Conservation (phyloP, 1,140 invertebrate genomes). For the Odontomachus brunneus region DNA sequence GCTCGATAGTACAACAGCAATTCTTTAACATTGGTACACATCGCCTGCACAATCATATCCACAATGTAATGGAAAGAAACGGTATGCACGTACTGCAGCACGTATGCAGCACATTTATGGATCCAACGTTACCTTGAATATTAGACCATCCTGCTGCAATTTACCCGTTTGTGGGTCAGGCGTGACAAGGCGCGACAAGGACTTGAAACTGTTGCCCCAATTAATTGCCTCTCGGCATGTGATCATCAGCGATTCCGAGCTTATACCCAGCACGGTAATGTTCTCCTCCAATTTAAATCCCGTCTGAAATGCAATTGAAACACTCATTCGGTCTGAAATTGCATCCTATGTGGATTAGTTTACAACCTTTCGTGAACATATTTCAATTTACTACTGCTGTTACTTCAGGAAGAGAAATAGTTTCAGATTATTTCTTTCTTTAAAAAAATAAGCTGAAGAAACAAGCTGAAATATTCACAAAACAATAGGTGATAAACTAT, state of each 20-base stretch:
- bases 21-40: conserved; percentile 86
- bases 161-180: conserved; percentile 70
- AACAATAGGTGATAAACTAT: too few species aligned
- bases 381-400: background rate
- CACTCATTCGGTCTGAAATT: too few species aligned
- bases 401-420: too few species aligned
- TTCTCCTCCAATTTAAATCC: conserved; percentile 78
- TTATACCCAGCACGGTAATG: conserved; percentile 74
- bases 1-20: conserved; percentile 86
- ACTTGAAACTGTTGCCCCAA: conserved; percentile 82
- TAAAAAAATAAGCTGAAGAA: too few species aligned
- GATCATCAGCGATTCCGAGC: conserved; percentile 73
- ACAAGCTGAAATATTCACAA: too few species aligned
- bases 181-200: conserved; percentile 72
- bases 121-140: conserved; percentile 83
- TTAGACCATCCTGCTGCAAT: conserved; percentile 79
- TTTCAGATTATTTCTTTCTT: too few species aligned
- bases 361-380: too few species aligned
- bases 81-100: too few species aligned
- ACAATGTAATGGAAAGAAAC: conserved; percentile 5
- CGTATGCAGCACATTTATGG: too few species aligned
- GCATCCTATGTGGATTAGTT: too few species aligned
- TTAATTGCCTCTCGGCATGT: conserved; percentile 74
- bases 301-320: conserved; percentile 62
- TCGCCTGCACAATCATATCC: conserved; percentile 79